Conservation (phyloP, 2,888 invertebrate species). For the Eupeodes latifasciatus region DNA sequence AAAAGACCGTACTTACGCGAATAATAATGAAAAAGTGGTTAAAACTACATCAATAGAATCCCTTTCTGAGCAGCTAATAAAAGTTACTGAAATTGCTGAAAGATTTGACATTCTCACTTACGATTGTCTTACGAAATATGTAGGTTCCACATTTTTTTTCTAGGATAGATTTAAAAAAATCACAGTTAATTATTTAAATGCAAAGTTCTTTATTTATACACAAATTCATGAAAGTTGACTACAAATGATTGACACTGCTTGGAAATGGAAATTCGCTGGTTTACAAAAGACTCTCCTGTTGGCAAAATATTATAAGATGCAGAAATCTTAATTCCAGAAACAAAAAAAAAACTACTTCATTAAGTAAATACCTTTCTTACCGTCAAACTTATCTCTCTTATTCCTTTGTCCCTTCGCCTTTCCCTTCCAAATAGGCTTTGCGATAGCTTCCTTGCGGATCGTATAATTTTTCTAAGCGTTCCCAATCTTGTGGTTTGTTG, state of each 20-base stretch:
- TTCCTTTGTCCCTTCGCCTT: conserved; percentile 77
- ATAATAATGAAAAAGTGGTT: too few relatives aligned
- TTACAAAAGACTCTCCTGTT: conserved; percentile 6
- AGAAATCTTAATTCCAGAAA: neutral
- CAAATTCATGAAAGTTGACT: neutral
- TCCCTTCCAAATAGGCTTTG: conserved; percentile 85
- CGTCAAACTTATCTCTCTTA: conserved; percentile 37
- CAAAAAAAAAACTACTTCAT: neutral
- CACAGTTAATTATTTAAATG: neutral
- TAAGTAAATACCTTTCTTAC: neutral
- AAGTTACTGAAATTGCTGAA: too few relatives aligned
- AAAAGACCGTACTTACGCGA: too few relatives aligned
- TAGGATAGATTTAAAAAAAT: too few relatives aligned
- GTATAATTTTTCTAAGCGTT: conserved; percentile 86
- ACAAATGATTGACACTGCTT: neutral
- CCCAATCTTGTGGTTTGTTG: conserved; percentile 86
- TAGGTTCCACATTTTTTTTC: too few relatives aligned
- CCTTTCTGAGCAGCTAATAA: too few relatives aligned
- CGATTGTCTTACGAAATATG: too few relatives aligned
- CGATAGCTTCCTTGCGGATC: conserved; percentile 88
- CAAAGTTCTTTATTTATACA: neutral
- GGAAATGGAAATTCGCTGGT: neutral
- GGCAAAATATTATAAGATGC: neutral
- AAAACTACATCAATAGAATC: too few relatives aligned
- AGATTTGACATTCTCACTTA: too few relatives aligned